Evolutionary conservation across 1,140 invertebrate genomes (phyloP).

Genomic region (Bombus confusus): DNA sequence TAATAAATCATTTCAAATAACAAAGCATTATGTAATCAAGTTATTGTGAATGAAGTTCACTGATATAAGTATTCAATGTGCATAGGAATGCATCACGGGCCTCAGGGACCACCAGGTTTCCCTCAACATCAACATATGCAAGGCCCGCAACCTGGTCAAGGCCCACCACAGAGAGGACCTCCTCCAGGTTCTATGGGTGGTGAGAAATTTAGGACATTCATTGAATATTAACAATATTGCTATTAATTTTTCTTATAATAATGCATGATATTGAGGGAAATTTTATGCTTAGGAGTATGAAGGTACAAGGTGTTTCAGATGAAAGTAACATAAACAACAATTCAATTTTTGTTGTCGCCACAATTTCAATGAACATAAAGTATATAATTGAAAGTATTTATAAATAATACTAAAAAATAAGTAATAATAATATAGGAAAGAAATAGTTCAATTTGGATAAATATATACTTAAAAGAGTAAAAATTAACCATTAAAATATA

Average conservation of each 20-base stretch:
- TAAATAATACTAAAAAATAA: background rate
- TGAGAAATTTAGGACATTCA: conserved; percentile 71
- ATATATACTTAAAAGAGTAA: background rate
- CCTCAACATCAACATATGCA: conserved; percentile 88
- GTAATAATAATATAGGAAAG: background rate
- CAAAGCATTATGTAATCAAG: conserved; percentile 45
- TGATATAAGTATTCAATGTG: conserved; percentile 67
- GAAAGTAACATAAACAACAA: conserved; percentile 21
- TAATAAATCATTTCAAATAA: conserved; percentile 46
- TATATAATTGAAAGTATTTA: background rate
- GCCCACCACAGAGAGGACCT: conserved; percentile 86
- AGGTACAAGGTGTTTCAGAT: conserved; percentile 66
- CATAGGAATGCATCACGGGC: conserved; percentile 81
- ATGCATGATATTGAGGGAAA: conserved; percentile 72
- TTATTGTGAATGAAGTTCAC: conserved; percentile 54
- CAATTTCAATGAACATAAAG: background rate
- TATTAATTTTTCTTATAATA: conserved; percentile 38
- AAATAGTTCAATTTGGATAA: background rate
- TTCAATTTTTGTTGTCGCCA: background rate
- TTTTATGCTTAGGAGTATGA: conserved; percentile 59
- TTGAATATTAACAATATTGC: conserved; percentile 48
- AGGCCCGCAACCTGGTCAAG: conserved; percentile 84
- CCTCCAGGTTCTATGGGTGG: conserved; percentile 85
- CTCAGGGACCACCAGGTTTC: conserved; percentile 82
- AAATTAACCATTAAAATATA: background rate